Evolutionary conservation across 2,888 invertebrate species (phyloP).

Genomic region (Tenthredo notha): DNA sequence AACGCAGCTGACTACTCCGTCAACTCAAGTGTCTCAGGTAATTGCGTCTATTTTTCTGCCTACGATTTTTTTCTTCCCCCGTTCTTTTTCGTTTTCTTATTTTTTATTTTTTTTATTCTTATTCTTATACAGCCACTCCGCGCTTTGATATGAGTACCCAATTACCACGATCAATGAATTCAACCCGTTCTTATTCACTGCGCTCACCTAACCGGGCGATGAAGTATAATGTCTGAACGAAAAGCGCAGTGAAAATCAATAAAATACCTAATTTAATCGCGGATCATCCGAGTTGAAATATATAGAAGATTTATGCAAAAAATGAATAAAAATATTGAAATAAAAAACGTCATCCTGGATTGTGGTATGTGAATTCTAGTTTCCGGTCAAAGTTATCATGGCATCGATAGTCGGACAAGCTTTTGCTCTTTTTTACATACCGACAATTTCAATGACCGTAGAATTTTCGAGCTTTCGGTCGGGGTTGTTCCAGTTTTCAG

Average conservation of each 20-base stretch:
- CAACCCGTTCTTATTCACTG: neutral
- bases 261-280: neutral
- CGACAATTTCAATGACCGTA: conserved; percentile 43
- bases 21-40: conserved; percentile 35
- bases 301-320: neutral
- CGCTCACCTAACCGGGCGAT: neutral
- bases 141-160: neutral
- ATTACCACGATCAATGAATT: neutral
- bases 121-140: neutral
- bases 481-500: conserved; percentile 8
- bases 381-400: neutral
- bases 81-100: neutral
- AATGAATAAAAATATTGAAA: neutral
- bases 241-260: neutral
- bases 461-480: conserved; percentile 39
- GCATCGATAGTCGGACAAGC: neutral
- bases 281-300: neutral
- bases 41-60: conserved; percentile 24
- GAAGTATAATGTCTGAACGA: neutral
- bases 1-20: conserved; percentile 43
- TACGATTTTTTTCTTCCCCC: neutral
- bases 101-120: neutral
- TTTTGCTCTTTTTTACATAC: conserved; percentile 9
- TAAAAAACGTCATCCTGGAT: neutral
- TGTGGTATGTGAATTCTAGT: conserved; percentile 1